Conservation (phyloP, 2,113 vertebrate genomes). For the Mustelus asterias region DNA sequence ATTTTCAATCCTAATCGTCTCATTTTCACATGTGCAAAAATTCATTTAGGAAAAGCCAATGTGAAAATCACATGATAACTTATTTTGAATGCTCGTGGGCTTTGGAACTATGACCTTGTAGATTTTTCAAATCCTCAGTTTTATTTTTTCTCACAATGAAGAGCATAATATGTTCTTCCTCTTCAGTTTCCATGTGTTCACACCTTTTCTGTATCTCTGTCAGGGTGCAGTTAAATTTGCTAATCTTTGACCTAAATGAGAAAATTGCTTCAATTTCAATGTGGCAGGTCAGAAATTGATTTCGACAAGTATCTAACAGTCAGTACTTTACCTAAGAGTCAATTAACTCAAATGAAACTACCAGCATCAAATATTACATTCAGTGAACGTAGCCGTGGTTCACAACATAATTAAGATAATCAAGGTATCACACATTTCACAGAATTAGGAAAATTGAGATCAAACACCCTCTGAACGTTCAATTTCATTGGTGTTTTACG, state of each 20-base stretch:
- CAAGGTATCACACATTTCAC: not conserved
- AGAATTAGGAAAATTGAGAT: slow-evolving; percentile 15
- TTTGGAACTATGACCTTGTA: not conserved
- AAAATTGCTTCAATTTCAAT: not conserved
- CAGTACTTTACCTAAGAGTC: not conserved
- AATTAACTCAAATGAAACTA: not conserved
- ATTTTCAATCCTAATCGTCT: not conserved
- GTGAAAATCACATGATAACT: not conserved
- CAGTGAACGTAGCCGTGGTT: not conserved
- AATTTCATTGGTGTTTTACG: not conserved
- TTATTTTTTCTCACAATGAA: not conserved
- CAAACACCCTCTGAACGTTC: not conserved
- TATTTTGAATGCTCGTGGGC: not conserved
- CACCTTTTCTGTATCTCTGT: not conserved
- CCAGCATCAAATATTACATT: not conserved
- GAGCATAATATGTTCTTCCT: not conserved
- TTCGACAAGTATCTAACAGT: not conserved
- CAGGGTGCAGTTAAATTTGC: not conserved
- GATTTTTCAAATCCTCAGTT: not conserved
- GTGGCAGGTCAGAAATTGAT: not conserved
- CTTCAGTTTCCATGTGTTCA: not conserved
- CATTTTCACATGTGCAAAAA: not conserved
- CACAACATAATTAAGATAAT: not conserved
- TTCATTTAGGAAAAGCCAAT: not conserved
- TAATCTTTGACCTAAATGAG: not conserved